Evolutionary conservation across 2,888 invertebrate species (phyloP), one percentile per base, ranked within the genome.

Genomic region (Noctua comes): DNA sequence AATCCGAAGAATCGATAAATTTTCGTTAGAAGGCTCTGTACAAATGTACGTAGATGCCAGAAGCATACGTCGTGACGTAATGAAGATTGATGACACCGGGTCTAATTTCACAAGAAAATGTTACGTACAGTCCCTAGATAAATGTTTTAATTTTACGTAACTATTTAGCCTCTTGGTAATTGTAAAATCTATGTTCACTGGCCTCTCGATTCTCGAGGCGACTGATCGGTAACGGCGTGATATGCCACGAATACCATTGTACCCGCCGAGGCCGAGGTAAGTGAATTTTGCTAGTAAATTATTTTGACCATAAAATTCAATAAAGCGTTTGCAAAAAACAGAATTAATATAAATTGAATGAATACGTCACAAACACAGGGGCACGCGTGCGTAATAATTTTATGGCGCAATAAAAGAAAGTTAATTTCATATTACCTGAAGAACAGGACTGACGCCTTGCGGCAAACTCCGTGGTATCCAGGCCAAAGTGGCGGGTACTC

Each of bases 401-500:
- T 59, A 59, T 77, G 11, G 21, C 48, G 72, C 18, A 83, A 83
- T 73, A 78, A 83, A 83, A 75, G 69, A 86, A 88, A 89, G 77
- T 82, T 64, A 57, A 73, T 59, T 51, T 73, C 51, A 59, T 43
- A 83, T 90, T 93, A 97, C 97, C 97, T 98, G 97, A 68, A 98
- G 93, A 71, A 97, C 97, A 3, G 98, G 98, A 85, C 98, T 98
- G 84, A 98, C 98, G 16, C 97, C 98, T 1, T 97, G 95, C 0
- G 97, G 97, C 57, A 97, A 92, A 80, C 97, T 97, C 70, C 98
- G 96, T 0, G 98, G 97, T 13, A 98, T 97, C 94, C 97, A 97
- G 24, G 97, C 97, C 11, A 99, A 90, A 0, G 98, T 98, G 0
- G 98, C 98, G 0, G 98, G 98, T 0, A 98, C 98, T 8, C 98